Base-by-base conservation (phyloP, 2,113 vertebrate species). In the Misgurnus mizolepis region DNA sequence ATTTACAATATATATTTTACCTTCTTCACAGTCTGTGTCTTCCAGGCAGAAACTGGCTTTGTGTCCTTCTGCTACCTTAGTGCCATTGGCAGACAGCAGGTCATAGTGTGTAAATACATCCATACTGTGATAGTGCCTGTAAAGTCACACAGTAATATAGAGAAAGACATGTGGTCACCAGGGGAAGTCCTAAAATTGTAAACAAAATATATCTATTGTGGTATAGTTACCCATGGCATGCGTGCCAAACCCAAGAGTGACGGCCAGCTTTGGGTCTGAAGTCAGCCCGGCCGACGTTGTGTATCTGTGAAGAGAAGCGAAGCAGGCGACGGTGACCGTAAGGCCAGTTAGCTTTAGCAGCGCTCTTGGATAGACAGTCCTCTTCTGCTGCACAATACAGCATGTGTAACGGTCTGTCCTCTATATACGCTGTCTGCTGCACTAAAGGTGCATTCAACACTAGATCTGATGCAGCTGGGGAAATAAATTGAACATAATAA, bases 221-320 rank as follows among this genome's bases (percentile, higher is more conserved):
- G 15, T 5, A 39, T 58, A 10, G 88, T 62, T 92, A 99, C 98
- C 96, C 94, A 5, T 99, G 98, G 69, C 98, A 99, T 67, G 98
- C 96, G 0, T 99, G 98, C 98, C 98, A 99, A 81, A 99, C 94
- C 98, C 98, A 99, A 27, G 98, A 98, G 91, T 99, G 98, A 10
- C 97, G 93, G 0, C 98, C 97, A 0, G 96, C 95, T 82, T 98
- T 99, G 45, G 98, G 98, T 45, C 97, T 94, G 89, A 99, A 99
- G 88, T 99, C 98, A 0, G 98, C 96, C 0, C 97, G 94, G 3
- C 98, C 98, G 11, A 94, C 91, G 92, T 99, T 99, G 89, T 97
- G 96, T 88, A 99, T 99, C 93, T 99, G 95, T 1, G 97, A 99
- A 86, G 98, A 98, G 94, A 99, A 99, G 80, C 98, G 95, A 4